Evolutionary conservation across 2,888 invertebrate species (phyloP).

Genomic region (Tyria jacobaeae): DNA sequence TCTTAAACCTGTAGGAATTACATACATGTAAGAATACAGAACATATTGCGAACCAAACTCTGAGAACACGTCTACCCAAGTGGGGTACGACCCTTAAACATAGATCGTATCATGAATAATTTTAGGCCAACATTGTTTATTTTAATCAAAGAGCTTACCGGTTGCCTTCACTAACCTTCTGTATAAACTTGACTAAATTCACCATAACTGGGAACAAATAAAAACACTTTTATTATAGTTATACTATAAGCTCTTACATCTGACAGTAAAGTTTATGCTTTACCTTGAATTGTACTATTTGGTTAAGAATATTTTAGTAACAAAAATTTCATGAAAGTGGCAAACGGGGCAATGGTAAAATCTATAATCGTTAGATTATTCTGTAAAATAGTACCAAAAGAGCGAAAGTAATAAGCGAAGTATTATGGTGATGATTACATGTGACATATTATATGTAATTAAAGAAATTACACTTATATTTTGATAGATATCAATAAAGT

Average conservation of each 20-base stretch:
- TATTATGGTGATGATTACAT: no score
- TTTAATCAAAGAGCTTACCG: conserved; percentile 78
- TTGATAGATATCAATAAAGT: no score
- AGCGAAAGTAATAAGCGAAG: no score
- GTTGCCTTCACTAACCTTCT: conserved; percentile 76
- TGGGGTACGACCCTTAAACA: conserved; percentile 30
- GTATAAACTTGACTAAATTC: conserved; percentile 81
- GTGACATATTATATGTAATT: no score
- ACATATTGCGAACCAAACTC: not conserved
- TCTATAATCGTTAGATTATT: no score
- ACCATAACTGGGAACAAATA: conserved; percentile 79
- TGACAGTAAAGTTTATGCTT: conserved; percentile 45
- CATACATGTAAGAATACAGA: not conserved
- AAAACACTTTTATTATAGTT: conserved; percentile 82
- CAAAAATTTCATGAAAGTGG: not conserved
- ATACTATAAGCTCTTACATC: conserved; percentile 61
- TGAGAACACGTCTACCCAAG: not conserved
- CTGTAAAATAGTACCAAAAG: no score
- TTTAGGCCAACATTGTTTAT: conserved; percentile 78
- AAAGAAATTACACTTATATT: no score
- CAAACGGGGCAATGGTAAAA: not conserved
- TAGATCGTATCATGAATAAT: conserved; percentile 69
- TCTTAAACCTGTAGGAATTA: not conserved
- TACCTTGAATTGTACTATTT: not conserved
- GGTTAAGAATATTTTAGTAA: not conserved